Evolutionary conservation across 2,888 invertebrate genomes (phyloP), one percentile per base, ranked within the genome.

Genomic region (Tanaodytes sp.): DNA sequence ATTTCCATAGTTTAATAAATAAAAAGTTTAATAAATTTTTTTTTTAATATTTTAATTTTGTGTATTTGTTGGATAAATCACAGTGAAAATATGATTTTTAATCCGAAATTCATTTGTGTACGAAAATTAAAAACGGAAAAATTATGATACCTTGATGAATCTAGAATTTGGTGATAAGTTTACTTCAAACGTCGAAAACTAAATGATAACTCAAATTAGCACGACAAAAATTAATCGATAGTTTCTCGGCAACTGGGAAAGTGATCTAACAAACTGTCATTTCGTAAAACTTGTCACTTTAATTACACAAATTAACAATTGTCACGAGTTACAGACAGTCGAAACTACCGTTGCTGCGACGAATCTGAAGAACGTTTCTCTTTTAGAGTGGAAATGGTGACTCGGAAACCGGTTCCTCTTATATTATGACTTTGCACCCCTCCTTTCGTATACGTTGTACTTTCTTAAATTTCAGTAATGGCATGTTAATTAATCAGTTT

Each of bases 321-420:
- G 16, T 61, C 52, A 51, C 64, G 54, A 61, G 54, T 48, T 57
- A 36, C 57, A 30, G 57, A 67, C 59, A 54, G 58, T 49, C 40
- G 45, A 57, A n/a, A n/a, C n/a, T n/a, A 70, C 70, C 69, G 67
- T 27, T 61, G 70, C 65, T 62, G 55, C 71, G 68, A 55, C 68
- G 73, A 72, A 73, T 68, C 72, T 61, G 64, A 63, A 67, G 64
- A 76, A 73, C 74, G 76, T 59, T 71, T 71, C 71, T 66, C 71
- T 66, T 65, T 65, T 65, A 55, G 55, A 69, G 71, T 68, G 73
- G 68, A 62, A 71, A 73, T 66, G 71, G 62, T 59, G 66, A 57
- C 71, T 68, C 68, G 66, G 42, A 66, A 71, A 73, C 73, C 73
- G 73, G 73, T 73, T 73, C 73, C 57, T 68, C 73, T 71, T 73